These are phyloP conservation scores for Psittacula cyanocephala DNA, from an alignment of 2,113 vertebrate species.

Conservation along the genomic window DNA sequence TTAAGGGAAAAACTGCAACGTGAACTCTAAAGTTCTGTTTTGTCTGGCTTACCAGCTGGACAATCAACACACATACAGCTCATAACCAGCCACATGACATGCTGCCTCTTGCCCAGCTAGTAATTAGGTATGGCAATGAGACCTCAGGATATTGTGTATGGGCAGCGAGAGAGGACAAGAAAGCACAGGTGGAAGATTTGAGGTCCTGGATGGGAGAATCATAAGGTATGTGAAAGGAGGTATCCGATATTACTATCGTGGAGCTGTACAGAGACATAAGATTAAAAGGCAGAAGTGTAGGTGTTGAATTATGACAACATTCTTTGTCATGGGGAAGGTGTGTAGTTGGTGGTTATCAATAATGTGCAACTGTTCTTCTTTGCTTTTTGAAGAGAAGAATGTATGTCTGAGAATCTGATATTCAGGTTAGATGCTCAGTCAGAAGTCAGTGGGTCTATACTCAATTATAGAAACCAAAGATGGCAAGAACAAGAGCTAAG, in stretches of 20 bases:
- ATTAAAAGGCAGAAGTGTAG: not conserved
- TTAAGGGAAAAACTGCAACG: conserved; percentile 52
- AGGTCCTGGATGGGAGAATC: conserved; percentile 15
- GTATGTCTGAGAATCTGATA: not conserved
- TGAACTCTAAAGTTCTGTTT: conserved; percentile 63
- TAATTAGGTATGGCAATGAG: conserved; percentile 26
- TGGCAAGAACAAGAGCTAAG: not conserved
- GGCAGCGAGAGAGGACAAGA: conserved; percentile 49
- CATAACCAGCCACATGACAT: conserved; percentile 30
- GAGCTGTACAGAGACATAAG: not conserved
- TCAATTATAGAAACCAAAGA: not conserved
- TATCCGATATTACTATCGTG: fast-evolving
- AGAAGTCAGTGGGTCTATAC: not conserved
- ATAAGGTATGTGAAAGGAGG: not conserved
- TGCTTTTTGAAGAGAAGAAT: not conserved
- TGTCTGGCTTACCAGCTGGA: conserved; percentile 56
- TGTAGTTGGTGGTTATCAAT: not conserved
- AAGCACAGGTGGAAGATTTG: conserved; percentile 19
- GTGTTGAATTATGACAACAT: not conserved
- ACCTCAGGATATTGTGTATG: conserved; percentile 8
- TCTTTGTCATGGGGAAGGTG: not conserved
- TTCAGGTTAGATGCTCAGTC: not conserved
- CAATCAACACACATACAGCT: conserved; percentile 30
- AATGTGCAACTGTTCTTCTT: not conserved
- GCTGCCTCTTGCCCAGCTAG: conserved; percentile 41